These are phyloP conservation scores for Piscicola geometra DNA, from an alignment of 2,888 invertebrate genomes.

Conservation along the genomic window DNA sequence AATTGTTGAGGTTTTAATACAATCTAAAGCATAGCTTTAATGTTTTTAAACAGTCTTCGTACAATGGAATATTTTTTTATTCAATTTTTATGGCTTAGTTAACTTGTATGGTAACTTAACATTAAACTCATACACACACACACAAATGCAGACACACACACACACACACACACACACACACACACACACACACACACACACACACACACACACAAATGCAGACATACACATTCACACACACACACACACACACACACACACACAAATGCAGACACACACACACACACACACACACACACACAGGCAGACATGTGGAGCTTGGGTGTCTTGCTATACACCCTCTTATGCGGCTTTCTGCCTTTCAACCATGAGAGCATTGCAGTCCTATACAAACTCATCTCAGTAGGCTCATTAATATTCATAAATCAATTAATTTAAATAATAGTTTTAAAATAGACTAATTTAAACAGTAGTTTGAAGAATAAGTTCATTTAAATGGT, in stretches of 20 bases:
- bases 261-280: no score
- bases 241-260: no score
- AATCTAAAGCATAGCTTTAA: no score
- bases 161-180: conserved; percentile 19
- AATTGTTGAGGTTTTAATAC: no score
- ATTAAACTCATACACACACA: no score
- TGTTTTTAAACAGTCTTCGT: no score
- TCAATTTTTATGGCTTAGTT: no score
- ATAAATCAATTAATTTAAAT: no score
- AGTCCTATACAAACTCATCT: conserved; percentile 68
- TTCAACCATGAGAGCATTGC: conserved; percentile 74
- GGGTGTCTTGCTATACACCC: conserved; percentile 73
- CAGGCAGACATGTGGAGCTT: conserved; percentile 77
- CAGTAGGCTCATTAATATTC: conserved; percentile 59
- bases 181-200: conserved; percentile 32
- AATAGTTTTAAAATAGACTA: neutral
- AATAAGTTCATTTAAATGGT: conserved; percentile 41
- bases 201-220: conserved; percentile 10
- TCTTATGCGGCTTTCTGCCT: conserved; percentile 72
- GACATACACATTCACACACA: neutral
- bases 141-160: conserved; percentile 18
- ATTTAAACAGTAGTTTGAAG: neutral
- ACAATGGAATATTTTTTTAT: no score
- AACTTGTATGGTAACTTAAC: no score
- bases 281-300: conserved; percentile 26